These are phyloP conservation scores for Astreopora myriophthalma DNA, from an alignment of 64 coral and sea anemone genomes.

Conservation along the genomic window DNA sequence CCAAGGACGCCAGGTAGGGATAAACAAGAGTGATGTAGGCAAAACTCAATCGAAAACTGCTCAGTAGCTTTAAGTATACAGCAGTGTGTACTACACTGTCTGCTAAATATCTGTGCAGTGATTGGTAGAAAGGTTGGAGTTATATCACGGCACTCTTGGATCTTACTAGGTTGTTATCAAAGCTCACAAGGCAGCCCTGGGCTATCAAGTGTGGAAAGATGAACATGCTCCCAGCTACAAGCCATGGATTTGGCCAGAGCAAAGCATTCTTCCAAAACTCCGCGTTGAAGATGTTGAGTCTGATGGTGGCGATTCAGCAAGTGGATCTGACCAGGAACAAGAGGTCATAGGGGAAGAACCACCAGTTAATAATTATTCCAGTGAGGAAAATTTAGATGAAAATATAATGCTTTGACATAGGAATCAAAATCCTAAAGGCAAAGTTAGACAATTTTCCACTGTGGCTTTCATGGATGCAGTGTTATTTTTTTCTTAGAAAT, in stretches of 20 bases:
- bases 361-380: conserved; percentile 69
- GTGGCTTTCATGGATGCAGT: conserved; percentile 2
- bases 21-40: too few relatives aligned
- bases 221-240: conserved; percentile 86
- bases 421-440: neutral
- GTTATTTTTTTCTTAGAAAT: conserved; percentile 18
- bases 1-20: too few relatives aligned
- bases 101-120: too few relatives aligned
- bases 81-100: too few relatives aligned
- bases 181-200: conserved; percentile 83
- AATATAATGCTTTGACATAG: conserved; percentile 43
- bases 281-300: conserved; percentile 79
- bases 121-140: too few relatives aligned
- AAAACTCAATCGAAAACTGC: too few relatives aligned
- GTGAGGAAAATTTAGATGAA: conserved; percentile 89
- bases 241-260: conserved; percentile 94
- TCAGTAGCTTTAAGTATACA: too few relatives aligned
- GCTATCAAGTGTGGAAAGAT: conserved; percentile 84
- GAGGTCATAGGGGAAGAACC: conserved; percentile 73
- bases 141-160: neutral
- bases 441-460: neutral
- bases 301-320: conserved; percentile 44
- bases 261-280: conserved; percentile 77
- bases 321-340: conserved; percentile 62
- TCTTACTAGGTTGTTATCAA: conserved; percentile 77